A percentile compares a stretch with the other conserved stretches of the same genome.
phyloP scores from a whole-genome alignment of 1,140 invertebrate genomes.

The Sinonovacula constricta region DNA sequence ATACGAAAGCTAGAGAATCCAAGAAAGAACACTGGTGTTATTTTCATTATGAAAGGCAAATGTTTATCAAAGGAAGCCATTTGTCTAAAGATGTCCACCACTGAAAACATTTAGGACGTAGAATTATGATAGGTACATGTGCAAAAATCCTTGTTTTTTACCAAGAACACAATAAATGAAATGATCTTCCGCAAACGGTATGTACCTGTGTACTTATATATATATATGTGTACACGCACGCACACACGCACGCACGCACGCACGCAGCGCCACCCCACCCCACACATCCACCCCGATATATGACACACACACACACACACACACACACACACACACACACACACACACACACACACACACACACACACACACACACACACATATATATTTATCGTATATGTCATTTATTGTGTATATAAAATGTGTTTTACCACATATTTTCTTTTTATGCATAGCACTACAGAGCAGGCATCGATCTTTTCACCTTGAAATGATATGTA shows the following conservation, averaged over 20 bases:
- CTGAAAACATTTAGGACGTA: no score
- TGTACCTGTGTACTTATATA: no score
- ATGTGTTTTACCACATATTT: constrained; percentile 4
- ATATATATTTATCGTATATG: background rate
- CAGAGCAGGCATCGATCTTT: no score
- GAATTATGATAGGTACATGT: no score
- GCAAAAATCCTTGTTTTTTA: no score
- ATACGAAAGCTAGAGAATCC: background rate
- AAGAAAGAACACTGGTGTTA: background rate
- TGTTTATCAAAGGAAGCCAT: background rate
- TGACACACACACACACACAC: background rate
- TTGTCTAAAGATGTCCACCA: background rate
- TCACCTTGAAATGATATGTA: no score
- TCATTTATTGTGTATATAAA: background rate
- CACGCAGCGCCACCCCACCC: background rate
- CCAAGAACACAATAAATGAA: no score
- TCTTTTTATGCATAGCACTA: no score
- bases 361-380: background rate
- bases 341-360: background rate
- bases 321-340: background rate
- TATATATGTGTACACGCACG: background rate
- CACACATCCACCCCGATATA: background rate
- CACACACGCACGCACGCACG: background rate
- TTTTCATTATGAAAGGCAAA: background rate
- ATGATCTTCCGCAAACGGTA: no score